Percentiles rank a stretch among this genome's conserved stretches.
phyloP scores from a whole-genome alignment of 2,888 invertebrate species.

The Drosophila buzzatii region DNA sequence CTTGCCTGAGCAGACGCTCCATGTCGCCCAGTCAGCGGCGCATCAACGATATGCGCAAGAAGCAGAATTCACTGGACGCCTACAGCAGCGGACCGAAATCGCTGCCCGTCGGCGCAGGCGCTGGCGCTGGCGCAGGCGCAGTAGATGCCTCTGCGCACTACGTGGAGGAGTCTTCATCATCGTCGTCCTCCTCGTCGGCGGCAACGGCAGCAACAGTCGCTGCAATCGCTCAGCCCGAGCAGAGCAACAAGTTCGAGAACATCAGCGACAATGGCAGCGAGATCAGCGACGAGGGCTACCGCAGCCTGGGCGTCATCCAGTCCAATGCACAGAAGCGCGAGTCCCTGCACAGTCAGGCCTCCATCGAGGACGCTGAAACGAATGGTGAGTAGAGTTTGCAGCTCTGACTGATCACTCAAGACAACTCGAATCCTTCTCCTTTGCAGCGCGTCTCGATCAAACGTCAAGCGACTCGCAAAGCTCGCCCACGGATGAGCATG shows the following conservation, averaged over 20 bases:
- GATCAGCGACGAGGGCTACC: slow-evolving; percentile 94
- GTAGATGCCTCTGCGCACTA: neutral
- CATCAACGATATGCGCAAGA: slow-evolving; percentile 83
- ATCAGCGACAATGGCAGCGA: slow-evolving; percentile 93
- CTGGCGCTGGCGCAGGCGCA: neutral
- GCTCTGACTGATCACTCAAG: too few species aligned
- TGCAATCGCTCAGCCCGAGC: slow-evolving; percentile 45
- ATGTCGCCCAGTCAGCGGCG: slow-evolving; percentile 85
- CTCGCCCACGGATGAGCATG: slow-evolving; percentile 85
- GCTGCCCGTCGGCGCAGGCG: slow-evolving; percentile 49
- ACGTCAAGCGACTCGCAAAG: slow-evolving; percentile 85
- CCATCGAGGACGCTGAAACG: slow-evolving; percentile 90
- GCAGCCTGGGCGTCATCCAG: slow-evolving; percentile 91
- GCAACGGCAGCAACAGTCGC: neutral
- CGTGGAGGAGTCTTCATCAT: neutral
- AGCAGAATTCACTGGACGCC: slow-evolving; percentile 82
- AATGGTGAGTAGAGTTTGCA: slow-evolving; percentile 86
- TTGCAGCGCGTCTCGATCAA: slow-evolving; percentile 88
- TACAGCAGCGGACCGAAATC: slow-evolving; percentile 55
- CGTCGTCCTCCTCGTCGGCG: neutral
- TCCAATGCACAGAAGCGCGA: slow-evolving; percentile 87
- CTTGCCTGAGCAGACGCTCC: slow-evolving; percentile 82
- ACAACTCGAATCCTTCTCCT: neutral
- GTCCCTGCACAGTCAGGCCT: slow-evolving; percentile 90
- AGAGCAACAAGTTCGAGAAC: slow-evolving; percentile 86